Percentiles rank a stretch among this genome's conserved stretches.
phyloP scores from a whole-genome alignment of 2,113 vertebrate species.

The Xiphophorus couchianus region DNA sequence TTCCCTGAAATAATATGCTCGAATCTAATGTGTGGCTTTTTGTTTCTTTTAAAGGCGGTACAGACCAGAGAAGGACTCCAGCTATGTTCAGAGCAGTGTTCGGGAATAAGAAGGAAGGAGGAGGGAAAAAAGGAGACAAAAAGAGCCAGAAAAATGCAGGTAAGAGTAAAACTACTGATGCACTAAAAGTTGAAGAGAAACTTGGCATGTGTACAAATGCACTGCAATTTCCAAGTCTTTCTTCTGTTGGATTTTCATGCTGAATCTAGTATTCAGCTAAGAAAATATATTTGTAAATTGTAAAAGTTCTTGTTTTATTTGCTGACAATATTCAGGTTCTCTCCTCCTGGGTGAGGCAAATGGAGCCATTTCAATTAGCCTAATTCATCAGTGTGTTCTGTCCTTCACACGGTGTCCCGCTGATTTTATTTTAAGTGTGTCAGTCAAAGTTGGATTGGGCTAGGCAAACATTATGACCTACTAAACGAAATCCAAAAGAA shows the following conservation, averaged over 20 bases:
- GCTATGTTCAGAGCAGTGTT: constrained; percentile 76
- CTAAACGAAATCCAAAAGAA: constrained; percentile 51
- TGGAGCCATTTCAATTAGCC: constrained; percentile 76
- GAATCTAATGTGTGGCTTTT: constrained; percentile 12
- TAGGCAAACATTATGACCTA: constrained; percentile 74
- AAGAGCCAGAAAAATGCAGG: constrained; percentile 56
- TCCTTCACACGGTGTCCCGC: constrained; percentile 66
- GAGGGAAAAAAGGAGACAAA: constrained; percentile 51
- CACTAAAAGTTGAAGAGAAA: neutral
- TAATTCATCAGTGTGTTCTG: constrained; percentile 68
- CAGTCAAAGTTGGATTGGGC: constrained; percentile 69
- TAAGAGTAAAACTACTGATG: constrained; percentile 35
- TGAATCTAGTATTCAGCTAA: neutral
- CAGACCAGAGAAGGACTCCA: constrained; percentile 37
- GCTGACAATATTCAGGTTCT: constrained; percentile 46
- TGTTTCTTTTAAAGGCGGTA: constrained; percentile 15
- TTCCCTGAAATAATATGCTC: constrained; percentile 21
- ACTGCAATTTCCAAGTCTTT: neutral
- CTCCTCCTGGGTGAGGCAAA: constrained; percentile 73
- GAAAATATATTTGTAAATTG: neutral
- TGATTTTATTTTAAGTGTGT: constrained; percentile 75
- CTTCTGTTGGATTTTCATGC: neutral
- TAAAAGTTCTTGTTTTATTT: constrained; percentile 42
- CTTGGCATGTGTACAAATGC: neutral
- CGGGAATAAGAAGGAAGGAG: constrained; percentile 66